A percentile compares a stretch with the other conserved stretches of the same genome.
These are phyloP conservation scores for Boleophthalmus pectinirostris DNA, from an alignment of 2,113 vertebrate species.

Conservation along the genomic window DNA sequence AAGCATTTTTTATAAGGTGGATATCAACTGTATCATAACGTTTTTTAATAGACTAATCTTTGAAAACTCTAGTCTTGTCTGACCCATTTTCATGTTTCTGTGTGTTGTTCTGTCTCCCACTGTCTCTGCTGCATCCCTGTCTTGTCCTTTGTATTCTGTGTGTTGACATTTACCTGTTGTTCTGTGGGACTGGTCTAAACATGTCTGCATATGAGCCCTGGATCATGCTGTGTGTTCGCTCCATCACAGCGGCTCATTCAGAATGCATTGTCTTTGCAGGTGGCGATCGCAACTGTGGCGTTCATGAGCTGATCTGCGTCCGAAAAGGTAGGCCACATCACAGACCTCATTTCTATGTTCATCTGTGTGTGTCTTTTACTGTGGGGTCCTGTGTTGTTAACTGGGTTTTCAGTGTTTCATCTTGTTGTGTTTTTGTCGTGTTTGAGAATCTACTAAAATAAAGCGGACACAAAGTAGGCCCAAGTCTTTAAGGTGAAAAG, in stretches of 20 bases:
- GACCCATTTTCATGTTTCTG: background rate
- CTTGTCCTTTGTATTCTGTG: background rate
- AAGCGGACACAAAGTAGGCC: too few relatives aligned
- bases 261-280: conserved; percentile 82
- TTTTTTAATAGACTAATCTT: background rate
- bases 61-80: background rate
- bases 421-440: background rate
- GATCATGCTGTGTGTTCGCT: conserved; percentile 18
- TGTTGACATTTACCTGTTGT: conserved; percentile 10
- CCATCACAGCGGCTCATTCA: conserved; percentile 64
- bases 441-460: background rate
- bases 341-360: conserved; percentile 7
- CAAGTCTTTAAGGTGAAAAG: too few relatives aligned
- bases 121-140: conserved; percentile 16
- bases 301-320: conserved; percentile 97
- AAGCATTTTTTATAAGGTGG: too few relatives aligned
- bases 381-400: background rate
- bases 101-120: background rate
- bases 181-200: background rate
- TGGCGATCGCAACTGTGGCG: conserved; percentile 96
- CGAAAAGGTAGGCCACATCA: conserved; percentile 87
- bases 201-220: conserved; percentile 15
- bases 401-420: background rate
- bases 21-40: too few relatives aligned
- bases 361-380: background rate